These are phyloP conservation scores for Tragulus kanchil DNA, from an alignment of 2,113 vertebrate species.

Conservation along the genomic window DNA sequence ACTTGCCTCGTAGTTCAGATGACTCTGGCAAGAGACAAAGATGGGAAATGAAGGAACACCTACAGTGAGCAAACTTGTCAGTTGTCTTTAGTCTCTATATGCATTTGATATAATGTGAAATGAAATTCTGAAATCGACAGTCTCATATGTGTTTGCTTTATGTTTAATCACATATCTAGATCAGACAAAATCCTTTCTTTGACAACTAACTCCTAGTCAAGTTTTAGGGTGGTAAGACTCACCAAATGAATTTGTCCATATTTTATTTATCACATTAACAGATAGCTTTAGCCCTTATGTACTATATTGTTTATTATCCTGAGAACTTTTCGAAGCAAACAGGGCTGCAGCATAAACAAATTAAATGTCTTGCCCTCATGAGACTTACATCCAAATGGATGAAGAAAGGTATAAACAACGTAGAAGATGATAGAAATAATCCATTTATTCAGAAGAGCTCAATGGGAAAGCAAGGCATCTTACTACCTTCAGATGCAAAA, in stretches of 20 bases:
- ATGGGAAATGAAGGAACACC: background rate
- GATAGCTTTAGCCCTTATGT: background rate
- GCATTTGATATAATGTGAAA: background rate
- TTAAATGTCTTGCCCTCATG: background rate
- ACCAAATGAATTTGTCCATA: background rate
- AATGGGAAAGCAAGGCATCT: background rate
- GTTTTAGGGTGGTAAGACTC: background rate
- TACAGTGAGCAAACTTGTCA: background rate
- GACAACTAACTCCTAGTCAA: background rate
- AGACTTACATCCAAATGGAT: background rate
- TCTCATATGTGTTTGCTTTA: background rate
- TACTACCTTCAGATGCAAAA: background rate
- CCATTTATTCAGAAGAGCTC: background rate
- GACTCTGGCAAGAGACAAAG: background rate
- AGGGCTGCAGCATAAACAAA: background rate
- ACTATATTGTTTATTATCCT: background rate
- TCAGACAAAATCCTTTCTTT: conserved; percentile 2
- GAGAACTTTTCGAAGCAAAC: background rate
- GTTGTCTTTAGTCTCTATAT: background rate
- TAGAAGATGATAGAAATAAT: background rate
- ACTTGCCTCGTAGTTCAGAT: background rate
- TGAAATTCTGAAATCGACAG: background rate
- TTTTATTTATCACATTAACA: background rate
- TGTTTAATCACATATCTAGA: background rate
- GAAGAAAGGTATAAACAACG: background rate